Evolutionary conservation across 2,888 invertebrate species (phyloP).

Genomic region (Subacronicta megacephala): DNA sequence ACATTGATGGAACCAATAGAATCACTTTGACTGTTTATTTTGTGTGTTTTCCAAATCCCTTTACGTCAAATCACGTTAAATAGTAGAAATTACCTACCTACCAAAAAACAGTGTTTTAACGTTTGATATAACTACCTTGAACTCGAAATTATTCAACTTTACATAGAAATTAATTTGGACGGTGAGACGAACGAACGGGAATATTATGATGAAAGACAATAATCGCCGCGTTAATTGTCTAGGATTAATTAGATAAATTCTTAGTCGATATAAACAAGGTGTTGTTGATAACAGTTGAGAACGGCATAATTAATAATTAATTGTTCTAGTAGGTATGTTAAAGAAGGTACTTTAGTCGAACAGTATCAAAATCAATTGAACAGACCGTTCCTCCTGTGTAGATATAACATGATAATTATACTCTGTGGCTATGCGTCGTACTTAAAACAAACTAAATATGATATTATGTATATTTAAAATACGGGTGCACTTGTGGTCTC

Average conservation of each 20-base stretch:
- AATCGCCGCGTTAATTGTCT: slow-evolving; percentile 26
- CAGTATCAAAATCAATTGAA: too few relatives aligned
- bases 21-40: too few relatives aligned
- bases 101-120: background rate
- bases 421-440: too few relatives aligned
- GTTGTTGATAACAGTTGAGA: slow-evolving; percentile 27
- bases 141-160: slow-evolving; percentile 10
- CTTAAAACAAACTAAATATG: too few relatives aligned
- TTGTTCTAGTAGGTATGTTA: background rate
- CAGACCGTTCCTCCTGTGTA: too few relatives aligned
- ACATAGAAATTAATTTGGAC: slow-evolving; percentile 28
- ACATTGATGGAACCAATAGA: too few relatives aligned
- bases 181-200: slow-evolving; percentile 7
- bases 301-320: background rate
- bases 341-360: background rate
- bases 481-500: too few relatives aligned
- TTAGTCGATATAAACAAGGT: slow-evolving; percentile 18
- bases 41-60: too few relatives aligned
- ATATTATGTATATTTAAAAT: too few relatives aligned
- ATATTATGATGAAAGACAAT: slow-evolving; percentile 15
- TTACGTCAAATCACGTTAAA: background rate
- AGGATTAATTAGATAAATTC: slow-evolving; percentile 41
- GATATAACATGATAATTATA: too few relatives aligned
- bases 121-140: slow-evolving; percentile 1
- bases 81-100: background rate